A percentile compares a stretch with the other conserved stretches of the same genome.
Evolutionary conservation across 2,113 vertebrate genomes (phyloP).

Genomic region (Maccullochella peelii): DNA sequence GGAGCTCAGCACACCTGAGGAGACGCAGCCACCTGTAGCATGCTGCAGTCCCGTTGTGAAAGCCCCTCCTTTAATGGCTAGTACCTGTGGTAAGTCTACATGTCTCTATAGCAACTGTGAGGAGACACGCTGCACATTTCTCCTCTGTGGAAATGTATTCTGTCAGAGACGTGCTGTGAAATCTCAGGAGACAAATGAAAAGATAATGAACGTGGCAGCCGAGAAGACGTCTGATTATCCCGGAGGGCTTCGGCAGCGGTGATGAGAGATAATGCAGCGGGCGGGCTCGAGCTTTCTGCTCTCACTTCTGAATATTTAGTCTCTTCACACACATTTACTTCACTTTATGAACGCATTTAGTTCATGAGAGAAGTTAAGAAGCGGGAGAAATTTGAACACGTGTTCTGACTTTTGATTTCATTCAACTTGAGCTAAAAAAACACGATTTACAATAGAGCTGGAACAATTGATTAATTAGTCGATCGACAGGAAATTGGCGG

Average conservation of each 20-base stretch:
- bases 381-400: too few relatives aligned
- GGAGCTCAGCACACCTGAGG: not conserved
- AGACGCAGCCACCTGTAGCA: not conserved
- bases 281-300: slow-evolving; percentile 6
- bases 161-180: slow-evolving; percentile 18
- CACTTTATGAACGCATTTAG: too few relatives aligned
- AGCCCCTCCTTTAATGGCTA: slow-evolving; percentile 13
- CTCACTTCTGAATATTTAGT: not conserved
- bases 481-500: too few relatives aligned
- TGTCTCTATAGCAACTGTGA: not conserved
- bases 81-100: slow-evolving; percentile 54
- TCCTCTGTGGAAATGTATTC: not conserved
- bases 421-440: too few relatives aligned
- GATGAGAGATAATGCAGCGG: slow-evolving; percentile 12
- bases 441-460: too few relatives aligned
- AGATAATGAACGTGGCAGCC: slow-evolving; percentile 23
- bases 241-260: not conserved
- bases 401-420: too few relatives aligned
- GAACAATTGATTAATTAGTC: too few relatives aligned
- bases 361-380: too few relatives aligned
- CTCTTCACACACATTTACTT: too few relatives aligned
- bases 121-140: not conserved
- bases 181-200: slow-evolving; percentile 25
- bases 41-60: slow-evolving; percentile 34
- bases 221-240: not conserved